Evolutionary conservation across 1,140 invertebrate species (phyloP).

Genomic region (Camponotus floridanus): DNA sequence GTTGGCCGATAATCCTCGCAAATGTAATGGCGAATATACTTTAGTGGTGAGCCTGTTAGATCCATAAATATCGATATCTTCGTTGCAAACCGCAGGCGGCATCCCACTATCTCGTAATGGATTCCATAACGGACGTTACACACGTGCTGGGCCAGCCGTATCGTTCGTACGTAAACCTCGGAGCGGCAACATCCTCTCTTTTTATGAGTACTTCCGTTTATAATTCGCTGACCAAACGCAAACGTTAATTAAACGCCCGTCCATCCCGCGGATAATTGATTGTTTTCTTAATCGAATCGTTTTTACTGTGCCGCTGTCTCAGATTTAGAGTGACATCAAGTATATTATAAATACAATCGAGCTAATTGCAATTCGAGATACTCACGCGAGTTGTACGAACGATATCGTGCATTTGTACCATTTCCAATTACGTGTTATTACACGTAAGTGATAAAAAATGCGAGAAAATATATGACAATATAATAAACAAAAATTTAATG

Average conservation of each 20-base stretch:
- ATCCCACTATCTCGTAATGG: constrained; percentile 60
- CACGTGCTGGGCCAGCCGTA: constrained; percentile 42
- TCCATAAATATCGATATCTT: constrained; percentile 60
- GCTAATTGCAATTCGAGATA: background rate
- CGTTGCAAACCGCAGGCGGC: constrained; percentile 7
- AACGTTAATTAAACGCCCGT: constrained; percentile 48
- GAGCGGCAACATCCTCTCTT: background rate
- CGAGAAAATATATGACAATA: too few relatives aligned
- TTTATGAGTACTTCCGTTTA: constrained; percentile 28
- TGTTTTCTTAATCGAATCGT: constrained; percentile 49
- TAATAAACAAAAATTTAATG: too few relatives aligned
- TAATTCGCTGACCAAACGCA: constrained; percentile 29
- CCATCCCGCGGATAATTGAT: constrained; percentile 8
- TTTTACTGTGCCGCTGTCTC: constrained; percentile 24
- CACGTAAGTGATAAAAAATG: too few relatives aligned
- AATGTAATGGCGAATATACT: constrained; percentile 35
- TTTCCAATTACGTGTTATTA: too few relatives aligned
- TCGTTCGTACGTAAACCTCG: constrained; percentile 14
- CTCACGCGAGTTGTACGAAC: background rate
- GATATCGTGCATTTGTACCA: background rate
- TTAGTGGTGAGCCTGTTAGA: constrained; percentile 36
- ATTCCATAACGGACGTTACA: constrained; percentile 57
- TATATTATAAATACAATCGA: background rate
- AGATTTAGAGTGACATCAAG: background rate
- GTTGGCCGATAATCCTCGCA: constrained; percentile 21